Evolutionary conservation across 2,888 invertebrate genomes (phyloP).

Genomic region (Pristionchus maxplancki): DNA sequence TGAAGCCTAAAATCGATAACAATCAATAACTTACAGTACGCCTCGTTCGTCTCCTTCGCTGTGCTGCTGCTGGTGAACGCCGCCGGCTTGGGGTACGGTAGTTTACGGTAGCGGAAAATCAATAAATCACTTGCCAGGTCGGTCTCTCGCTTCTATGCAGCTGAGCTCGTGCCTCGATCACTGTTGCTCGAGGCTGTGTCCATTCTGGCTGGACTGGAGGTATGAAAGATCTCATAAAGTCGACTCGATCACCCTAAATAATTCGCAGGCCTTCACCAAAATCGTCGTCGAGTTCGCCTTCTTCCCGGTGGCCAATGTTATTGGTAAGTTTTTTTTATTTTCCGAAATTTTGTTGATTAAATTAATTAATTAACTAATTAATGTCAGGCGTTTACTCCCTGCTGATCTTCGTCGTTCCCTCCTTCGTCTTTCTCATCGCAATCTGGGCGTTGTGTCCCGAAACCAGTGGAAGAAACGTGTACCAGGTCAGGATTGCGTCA

Average conservation of each 20-base stretch:
- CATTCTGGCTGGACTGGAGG: constrained; percentile 57
- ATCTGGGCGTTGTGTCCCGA: constrained; percentile 64
- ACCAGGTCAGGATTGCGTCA: constrained; percentile 54
- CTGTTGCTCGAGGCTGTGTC: constrained; percentile 62
- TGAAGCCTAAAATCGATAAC: not conserved
- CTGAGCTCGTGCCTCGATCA: constrained; percentile 65
- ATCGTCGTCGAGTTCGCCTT: constrained; percentile 66
- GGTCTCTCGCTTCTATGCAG: constrained; percentile 66
- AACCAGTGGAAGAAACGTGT: constrained; percentile 62
- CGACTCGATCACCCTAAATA: not conserved
- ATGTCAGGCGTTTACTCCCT: constrained; percentile 60
- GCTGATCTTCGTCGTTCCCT: constrained; percentile 62
- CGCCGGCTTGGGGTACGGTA: constrained; percentile 55
- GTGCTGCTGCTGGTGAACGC: constrained; percentile 57
- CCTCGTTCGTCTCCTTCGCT: constrained; percentile 54
- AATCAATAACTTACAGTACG: constrained; percentile 20
- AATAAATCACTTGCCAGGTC: constrained; percentile 49
- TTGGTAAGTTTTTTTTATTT: constrained; percentile 53
- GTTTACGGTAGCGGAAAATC: constrained; percentile 55
- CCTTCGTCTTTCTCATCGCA: constrained; percentile 59
- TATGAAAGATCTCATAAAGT: not conserved
- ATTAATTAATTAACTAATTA: not conserved
- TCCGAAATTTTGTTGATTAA: not conserved
- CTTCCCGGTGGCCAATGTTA: constrained; percentile 64
- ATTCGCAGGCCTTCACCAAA: constrained; percentile 63